Evolutionary conservation across 2,888 invertebrate genomes (phyloP), one percentile per base, ranked within the genome.

Genomic region (Drosophila merina): DNA sequence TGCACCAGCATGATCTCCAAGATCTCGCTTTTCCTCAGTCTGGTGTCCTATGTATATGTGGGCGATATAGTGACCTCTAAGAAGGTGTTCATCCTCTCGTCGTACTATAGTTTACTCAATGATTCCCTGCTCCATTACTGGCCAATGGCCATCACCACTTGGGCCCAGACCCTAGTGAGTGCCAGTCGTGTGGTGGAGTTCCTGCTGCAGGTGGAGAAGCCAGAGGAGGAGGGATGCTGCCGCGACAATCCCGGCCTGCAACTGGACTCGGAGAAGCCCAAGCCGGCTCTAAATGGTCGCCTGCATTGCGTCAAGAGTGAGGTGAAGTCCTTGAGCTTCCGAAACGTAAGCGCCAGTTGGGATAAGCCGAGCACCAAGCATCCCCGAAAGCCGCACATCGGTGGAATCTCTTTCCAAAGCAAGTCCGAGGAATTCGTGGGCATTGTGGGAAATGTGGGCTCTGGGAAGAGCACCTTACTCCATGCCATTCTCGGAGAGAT

Each of bases 31-130:
- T 95, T 97, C 72, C 92, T 96, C 0, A 96, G 96, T 8, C 94
- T 97, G 20, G 91, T 96, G 3, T 93, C 95, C 0, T 96, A 94
- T 83, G 93, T 95, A 0, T 92, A 95, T 0, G 92, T 93, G 9
- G 94, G 94, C 0, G 93, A 95, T 73, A 72, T 82, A 14, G 92
- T 97, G 1, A 95, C 95, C 0, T 95, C 97, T 0, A 95, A 95
- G 55, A 95, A 94, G 89, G 93, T 96, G 0, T 97, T 96, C 88
- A 95, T 97, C n/a, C 93, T 96, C 42, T 95, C 96, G 36, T 95
- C 97, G 0, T 95, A 96, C 79, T 97, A 96, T 89, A 96, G 96
- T 75, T 95, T 96, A 26, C 90, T 97, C 7, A 94, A 96, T 47
- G 94, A 95, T 57, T 94, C 95, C 0, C 93, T 97, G 89, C 95